phyloP scores from a whole-genome alignment of 2,113 vertebrate species.

The Euleptes europaea region DNA sequence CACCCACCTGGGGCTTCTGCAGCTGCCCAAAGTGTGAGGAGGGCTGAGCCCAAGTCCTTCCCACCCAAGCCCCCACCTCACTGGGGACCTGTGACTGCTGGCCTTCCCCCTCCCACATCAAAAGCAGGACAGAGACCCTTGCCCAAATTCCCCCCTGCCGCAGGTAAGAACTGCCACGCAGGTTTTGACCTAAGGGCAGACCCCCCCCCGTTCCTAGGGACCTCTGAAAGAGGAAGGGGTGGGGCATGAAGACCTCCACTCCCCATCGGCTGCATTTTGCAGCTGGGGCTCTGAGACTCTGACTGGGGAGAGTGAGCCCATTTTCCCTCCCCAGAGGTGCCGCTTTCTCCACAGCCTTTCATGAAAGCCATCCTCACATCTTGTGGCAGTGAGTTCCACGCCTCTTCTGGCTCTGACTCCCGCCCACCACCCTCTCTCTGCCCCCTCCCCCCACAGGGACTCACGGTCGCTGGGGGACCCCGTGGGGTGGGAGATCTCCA shows the following conservation, averaged over 20 bases:
- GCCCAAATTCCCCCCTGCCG: not conserved
- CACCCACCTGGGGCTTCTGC: too few relatives aligned
- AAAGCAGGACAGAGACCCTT: not conserved
- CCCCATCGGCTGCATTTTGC: accelerated
- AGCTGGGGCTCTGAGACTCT: not conserved
- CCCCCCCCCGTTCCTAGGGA: not conserved
- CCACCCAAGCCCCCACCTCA: not conserved
- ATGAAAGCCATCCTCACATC: not conserved
- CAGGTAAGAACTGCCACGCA: not conserved
- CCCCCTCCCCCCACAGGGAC: not conserved
- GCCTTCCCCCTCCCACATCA: not conserved
- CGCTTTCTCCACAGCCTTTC: too few relatives aligned
- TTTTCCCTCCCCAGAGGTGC: not conserved
- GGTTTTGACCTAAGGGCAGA: not conserved
- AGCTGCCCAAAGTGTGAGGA: not conserved
- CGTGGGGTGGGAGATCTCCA: conserved; percentile 62
- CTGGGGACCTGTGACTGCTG: too few relatives aligned
- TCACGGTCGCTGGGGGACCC: conserved; percentile 54
- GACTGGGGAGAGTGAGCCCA: not conserved
- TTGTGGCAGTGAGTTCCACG: not conserved
- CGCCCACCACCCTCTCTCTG: accelerated
- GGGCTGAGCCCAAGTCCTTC: too few relatives aligned
- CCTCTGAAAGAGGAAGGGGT: not conserved
- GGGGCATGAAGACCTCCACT: too few relatives aligned
- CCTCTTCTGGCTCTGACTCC: not conserved